Evolutionary conservation across 2,797 vertebrate species (phyloP).

Genomic region (Chanos chanos): DNA sequence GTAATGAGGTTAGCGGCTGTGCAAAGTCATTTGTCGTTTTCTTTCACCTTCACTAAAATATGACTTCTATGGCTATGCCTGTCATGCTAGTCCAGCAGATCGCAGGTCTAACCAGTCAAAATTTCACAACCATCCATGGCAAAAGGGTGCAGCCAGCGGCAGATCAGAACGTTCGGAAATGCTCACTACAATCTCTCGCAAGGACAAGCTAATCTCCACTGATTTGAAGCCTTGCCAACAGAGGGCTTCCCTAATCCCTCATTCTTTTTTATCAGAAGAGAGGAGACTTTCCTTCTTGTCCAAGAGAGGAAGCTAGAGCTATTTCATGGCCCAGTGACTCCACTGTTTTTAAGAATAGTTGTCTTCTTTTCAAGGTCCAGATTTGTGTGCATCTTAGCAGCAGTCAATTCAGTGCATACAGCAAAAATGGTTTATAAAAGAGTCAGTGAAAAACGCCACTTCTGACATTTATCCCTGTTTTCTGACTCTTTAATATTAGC

Average conservation of each 20-base stretch:
- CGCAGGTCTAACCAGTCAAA: slow-evolving; percentile 33
- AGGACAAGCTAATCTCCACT: slow-evolving; percentile 72
- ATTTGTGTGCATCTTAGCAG: slow-evolving; percentile 47
- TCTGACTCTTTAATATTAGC: too few species aligned
- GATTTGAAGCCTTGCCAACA: slow-evolving; percentile 75
- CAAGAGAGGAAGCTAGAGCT: slow-evolving; percentile 63
- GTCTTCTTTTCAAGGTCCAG: slow-evolving; percentile 27
- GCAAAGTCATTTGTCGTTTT: too few species aligned
- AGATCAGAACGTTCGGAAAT: slow-evolving; percentile 49
- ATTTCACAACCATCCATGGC: slow-evolving; percentile 47
- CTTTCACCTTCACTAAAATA: background rate
- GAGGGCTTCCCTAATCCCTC: slow-evolving; percentile 71
- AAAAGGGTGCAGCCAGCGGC: slow-evolving; percentile 55
- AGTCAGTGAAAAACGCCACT: slow-evolving; percentile 53
- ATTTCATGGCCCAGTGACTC: slow-evolving; percentile 70
- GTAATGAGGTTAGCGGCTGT: too few species aligned
- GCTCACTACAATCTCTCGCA: slow-evolving; percentile 64
- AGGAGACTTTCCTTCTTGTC: slow-evolving; percentile 61
- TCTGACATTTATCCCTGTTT: slow-evolving; percentile 57
- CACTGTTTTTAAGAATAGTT: slow-evolving; percentile 70
- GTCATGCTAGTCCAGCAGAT: background rate
- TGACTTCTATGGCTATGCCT: background rate
- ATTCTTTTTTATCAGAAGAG: slow-evolving; percentile 62
- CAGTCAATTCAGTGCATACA: slow-evolving; percentile 56
- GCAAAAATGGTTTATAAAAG: slow-evolving; percentile 43